Base-by-base conservation (phyloP, 2,797 vertebrate species). In the Moxostoma hubbsi region DNA sequence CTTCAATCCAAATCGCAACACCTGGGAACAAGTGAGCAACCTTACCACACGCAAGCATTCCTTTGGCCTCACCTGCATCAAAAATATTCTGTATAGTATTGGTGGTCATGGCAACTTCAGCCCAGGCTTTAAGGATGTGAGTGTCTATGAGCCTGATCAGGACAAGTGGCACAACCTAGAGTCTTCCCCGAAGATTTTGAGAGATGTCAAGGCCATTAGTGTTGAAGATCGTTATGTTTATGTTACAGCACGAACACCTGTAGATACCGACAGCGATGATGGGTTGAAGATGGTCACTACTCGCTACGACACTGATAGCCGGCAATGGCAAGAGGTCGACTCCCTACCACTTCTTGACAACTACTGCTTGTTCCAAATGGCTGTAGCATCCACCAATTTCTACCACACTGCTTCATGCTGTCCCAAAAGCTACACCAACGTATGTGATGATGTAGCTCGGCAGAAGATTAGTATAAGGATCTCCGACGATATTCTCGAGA, bases 401-500 rank as follows among this genome's bases (percentile, higher is more conserved):
- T 96, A 96, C 86, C 94, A 96, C 75, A 96, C 95, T 0, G 95
- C 95, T 1, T 96, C 95, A 0, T 96, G 95, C 89, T 96, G 95
- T 87, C 95, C 95, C 64, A 95, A 93, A 88, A 95, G 92, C 80
- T 96, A 96, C 65, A 55, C 89, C 10, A 68, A 49, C 2, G 82
- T 95, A 78, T 92, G 93, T 53, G 94, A 95, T 0, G 94, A 95
- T 58, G 93, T 93, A 12, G 95, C 93, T 15, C 91, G 93, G 68
- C 84, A 89, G 15, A 96, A 95, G 88, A 94, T 95, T 57, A 90
- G 90, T 47, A 82, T 84, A 55, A 92, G 90, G 11, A 86, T 90
- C 13, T 92, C 93, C 0, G 93, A 95, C 62, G 95, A 96, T 72
- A 96, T 96, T 74, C 93, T 96, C 15, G 95, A 96, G 79, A 96